Percentiles rank a stretch among this genome's conserved stretches.
phyloP scores from a whole-genome alignment of 2,888 invertebrate genomes.

The Agriopis leucophaearia region DNA sequence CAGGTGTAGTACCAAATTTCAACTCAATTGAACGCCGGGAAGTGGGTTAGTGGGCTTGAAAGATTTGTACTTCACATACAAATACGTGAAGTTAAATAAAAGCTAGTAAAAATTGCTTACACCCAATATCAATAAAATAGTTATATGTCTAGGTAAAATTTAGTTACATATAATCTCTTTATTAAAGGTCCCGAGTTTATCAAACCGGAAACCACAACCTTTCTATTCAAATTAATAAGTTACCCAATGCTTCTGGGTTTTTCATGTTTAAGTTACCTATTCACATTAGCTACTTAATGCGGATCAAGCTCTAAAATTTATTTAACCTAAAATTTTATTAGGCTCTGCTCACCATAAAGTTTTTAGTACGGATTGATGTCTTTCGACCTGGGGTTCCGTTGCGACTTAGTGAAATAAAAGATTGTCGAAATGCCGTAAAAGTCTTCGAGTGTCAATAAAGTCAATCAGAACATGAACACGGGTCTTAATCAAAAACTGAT shows the following conservation, averaged over 20 bases:
- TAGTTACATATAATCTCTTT: not conserved
- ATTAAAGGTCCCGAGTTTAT: slow-evolving; percentile 18
- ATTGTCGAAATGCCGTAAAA: slow-evolving; percentile 24
- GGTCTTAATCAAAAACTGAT: slow-evolving; percentile 10
- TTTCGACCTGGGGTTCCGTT: not conserved
- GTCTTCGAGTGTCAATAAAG: slow-evolving; percentile 34
- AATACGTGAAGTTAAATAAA: no score
- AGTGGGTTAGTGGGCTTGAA: no score
- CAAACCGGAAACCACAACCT: slow-evolving; percentile 32
- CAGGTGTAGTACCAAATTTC: no score
- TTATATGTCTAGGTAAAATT: not conserved
- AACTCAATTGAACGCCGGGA: no score
- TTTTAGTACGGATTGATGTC: slow-evolving; percentile 18
- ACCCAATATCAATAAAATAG: no score
- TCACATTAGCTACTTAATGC: not conserved
- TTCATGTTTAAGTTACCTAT: not conserved
- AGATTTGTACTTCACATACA: no score
- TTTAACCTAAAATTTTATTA: slow-evolving; percentile 5
- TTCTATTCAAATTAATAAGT: slow-evolving; percentile 8
- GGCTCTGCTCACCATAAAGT: slow-evolving; percentile 12
- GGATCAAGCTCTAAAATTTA: not conserved
- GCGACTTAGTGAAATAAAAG: slow-evolving; percentile 23
- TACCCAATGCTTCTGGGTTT: slow-evolving; percentile 1
- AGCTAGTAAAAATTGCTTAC: no score
- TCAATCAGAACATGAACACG: slow-evolving; percentile 35